Evolutionary conservation across 2,888 invertebrate genomes (phyloP).

Genomic region (Parnassius glacialis): DNA sequence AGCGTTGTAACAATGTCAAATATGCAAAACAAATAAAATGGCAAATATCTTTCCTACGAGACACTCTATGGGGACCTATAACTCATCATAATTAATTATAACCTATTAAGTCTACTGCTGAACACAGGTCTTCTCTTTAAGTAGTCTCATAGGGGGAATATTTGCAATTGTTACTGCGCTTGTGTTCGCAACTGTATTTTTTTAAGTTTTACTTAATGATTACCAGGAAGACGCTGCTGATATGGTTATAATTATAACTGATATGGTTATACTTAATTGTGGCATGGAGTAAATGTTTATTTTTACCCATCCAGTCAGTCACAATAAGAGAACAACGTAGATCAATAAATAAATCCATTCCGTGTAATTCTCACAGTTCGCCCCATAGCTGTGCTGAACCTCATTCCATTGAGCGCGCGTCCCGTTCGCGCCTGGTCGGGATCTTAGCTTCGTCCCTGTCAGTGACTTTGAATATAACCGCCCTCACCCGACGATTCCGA

Average conservation of each 20-base stretch:
- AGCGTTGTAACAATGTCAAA: no score
- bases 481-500: slow-evolving; percentile 66
- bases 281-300: slow-evolving; percentile 51
- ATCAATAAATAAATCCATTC: slow-evolving; percentile 78
- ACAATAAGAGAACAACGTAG: slow-evolving; percentile 71
- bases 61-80: no score
- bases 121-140: no score
- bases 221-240: background rate
- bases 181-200: no score
- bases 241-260: no score
- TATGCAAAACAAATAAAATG: no score
- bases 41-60: no score
- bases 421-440: slow-evolving; percentile 44
- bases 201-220: no score
- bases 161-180: no score
- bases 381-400: slow-evolving; percentile 63
- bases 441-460: slow-evolving; percentile 49
- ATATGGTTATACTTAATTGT: slow-evolving; percentile 19
- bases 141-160: no score
- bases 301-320: slow-evolving; percentile 54
- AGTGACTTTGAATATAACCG: slow-evolving; percentile 69
- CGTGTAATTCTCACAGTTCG: slow-evolving; percentile 76
- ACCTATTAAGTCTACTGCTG: no score
- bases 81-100: no score
- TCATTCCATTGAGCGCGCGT: slow-evolving; percentile 69